These are phyloP conservation scores for Discoglossus pictus DNA, from an alignment of 2,797 vertebrate species.

Conservation along the genomic window DNA sequence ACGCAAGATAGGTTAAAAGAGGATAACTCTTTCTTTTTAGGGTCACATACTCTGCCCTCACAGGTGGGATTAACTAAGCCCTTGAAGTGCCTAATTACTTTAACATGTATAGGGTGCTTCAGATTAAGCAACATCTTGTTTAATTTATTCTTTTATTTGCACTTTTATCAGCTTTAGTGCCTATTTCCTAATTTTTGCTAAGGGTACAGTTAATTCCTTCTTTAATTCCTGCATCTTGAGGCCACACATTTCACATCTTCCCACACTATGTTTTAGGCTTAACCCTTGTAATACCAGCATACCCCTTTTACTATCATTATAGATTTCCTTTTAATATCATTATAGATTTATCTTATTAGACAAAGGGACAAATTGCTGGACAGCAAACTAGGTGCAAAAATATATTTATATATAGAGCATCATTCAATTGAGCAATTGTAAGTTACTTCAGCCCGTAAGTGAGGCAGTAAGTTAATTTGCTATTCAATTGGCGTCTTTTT, in stretches of 20 bases:
- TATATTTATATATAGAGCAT: too few species aligned
- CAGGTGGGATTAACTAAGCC: constrained; percentile 20
- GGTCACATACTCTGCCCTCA: constrained; percentile 12
- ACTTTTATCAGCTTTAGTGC: constrained; percentile 29
- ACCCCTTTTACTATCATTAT: too few species aligned
- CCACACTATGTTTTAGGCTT: neutral
- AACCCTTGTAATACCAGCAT: neutral
- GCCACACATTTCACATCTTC: neutral
- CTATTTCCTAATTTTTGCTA: constrained; percentile 38
- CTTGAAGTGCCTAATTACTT: constrained; percentile 39
- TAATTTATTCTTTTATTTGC: constrained; percentile 28
- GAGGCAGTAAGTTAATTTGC: too few species aligned
- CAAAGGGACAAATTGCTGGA: too few species aligned
- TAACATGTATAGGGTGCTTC: constrained; percentile 22
- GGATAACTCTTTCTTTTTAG: constrained; percentile 7
- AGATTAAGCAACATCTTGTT: constrained; percentile 37
- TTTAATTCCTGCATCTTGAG: constrained; percentile 5
- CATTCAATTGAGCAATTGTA: too few species aligned
- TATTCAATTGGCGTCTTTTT: too few species aligned
- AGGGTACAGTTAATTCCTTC: constrained; percentile 32
- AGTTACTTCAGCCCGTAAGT: too few species aligned
- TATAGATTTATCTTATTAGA: too few species aligned
- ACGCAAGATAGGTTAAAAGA: constrained; percentile 20
- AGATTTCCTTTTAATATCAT: too few species aligned
- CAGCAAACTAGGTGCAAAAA: too few species aligned